These are phyloP conservation scores for Pristionchus maxplancki DNA, from an alignment of 2,888 invertebrate genomes.

Conservation along the genomic window DNA sequence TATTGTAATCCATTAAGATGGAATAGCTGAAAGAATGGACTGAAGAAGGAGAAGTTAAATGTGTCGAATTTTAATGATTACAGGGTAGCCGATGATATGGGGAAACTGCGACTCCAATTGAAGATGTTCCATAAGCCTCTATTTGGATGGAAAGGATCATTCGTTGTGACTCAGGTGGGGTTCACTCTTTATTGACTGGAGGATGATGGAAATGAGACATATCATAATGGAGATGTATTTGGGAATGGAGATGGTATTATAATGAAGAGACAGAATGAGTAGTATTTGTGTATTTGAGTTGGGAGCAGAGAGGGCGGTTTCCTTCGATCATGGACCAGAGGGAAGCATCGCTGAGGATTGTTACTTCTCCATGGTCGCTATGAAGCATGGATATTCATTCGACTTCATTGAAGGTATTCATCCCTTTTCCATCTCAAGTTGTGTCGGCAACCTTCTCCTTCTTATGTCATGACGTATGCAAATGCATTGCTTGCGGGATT, in stretches of 20 bases:
- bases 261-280: not conserved
- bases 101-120: slow-evolving; percentile 93
- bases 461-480: no score
- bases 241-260: not conserved
- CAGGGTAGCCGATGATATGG: slow-evolving; percentile 97
- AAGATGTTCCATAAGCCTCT: slow-evolving; percentile 93
- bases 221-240: not conserved
- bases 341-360: slow-evolving; percentile 99
- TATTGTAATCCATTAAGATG: not conserved
- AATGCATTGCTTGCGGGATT: no score
- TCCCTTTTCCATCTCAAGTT: not conserved
- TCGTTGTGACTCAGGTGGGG: slow-evolving; percentile 96
- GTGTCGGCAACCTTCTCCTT: no score
- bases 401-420: slow-evolving; percentile 89
- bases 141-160: slow-evolving; percentile 98
- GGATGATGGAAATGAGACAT: not conserved
- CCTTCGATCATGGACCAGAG: slow-evolving; percentile 95
- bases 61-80: no score
- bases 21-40: not conserved
- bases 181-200: not conserved
- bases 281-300: not conserved
- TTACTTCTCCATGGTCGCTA: slow-evolving; percentile 96
- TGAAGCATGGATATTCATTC: slow-evolving; percentile 90
- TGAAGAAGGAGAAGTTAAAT: no score
- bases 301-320: slow-evolving; percentile 80